These are phyloP conservation scores for Rhaphigaster nebulosa DNA, from an alignment of 2,888 invertebrate species.

Conservation along the genomic window DNA sequence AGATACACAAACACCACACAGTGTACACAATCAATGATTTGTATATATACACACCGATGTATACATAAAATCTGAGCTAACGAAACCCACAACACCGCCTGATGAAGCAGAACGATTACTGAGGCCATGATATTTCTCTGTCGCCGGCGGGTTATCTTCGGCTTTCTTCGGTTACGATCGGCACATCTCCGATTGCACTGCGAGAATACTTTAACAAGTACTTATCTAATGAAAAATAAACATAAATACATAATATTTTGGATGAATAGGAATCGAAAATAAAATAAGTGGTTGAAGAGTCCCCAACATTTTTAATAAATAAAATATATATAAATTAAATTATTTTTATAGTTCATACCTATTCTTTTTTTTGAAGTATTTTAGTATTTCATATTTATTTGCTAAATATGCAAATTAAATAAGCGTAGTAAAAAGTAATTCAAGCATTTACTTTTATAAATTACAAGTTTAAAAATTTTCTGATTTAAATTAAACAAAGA, in stretches of 20 bases:
- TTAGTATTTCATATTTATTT: no score
- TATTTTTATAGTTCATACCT: no score
- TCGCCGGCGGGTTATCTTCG: constrained; percentile 31
- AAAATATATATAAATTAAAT: no score
- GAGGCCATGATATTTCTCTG: constrained; percentile 24
- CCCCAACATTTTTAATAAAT: no score
- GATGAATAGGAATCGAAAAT: no score
- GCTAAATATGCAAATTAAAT: no score
- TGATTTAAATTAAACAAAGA: no score
- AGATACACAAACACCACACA: constrained; percentile 23
- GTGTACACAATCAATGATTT: constrained; percentile 9
- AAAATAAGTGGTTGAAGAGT: no score
- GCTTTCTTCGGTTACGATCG: neutral
- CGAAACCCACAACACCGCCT: neutral
- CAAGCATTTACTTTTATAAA: no score
- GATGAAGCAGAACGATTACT: constrained; percentile 28
- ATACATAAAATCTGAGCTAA: neutral
- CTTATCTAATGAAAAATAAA: neutral
- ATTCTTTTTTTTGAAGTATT: no score
- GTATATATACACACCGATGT: constrained; percentile 28
- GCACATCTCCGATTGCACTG: neutral
- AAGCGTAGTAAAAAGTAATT: no score
- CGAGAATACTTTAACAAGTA: neutral
- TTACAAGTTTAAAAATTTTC: no score
- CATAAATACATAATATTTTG: neutral